Evolutionary conservation across 2,888 invertebrate genomes (phyloP).

Genomic region (Siphonodentalium dalli): DNA sequence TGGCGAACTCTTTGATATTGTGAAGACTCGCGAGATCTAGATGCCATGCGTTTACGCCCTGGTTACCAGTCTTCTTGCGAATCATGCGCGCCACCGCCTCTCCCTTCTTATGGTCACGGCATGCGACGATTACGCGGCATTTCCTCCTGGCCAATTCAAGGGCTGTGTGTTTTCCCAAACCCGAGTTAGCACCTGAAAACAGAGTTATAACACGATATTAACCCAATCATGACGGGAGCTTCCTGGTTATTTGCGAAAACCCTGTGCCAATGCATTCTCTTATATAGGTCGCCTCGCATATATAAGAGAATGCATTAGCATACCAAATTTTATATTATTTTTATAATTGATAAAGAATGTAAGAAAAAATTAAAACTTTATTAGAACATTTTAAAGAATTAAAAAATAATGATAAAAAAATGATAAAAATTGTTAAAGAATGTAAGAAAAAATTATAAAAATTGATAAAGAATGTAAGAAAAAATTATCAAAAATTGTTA

Average conservation of each 20-base stretch:
- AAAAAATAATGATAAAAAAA: too few species aligned
- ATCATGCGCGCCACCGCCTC: slow-evolving; percentile 60
- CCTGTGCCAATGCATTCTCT: not conserved
- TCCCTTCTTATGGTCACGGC: slow-evolving; percentile 54
- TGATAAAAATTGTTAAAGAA: too few species aligned
- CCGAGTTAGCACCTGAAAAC: slow-evolving; percentile 82
- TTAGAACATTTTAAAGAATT: too few species aligned
- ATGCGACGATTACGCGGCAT: slow-evolving; percentile 59
- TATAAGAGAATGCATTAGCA: not conserved
- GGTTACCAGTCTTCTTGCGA: slow-evolving; percentile 54
- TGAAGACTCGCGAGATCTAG: slow-evolving; percentile 59
- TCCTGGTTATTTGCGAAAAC: not conserved
- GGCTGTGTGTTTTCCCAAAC: slow-evolving; percentile 81
- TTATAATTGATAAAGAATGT: not conserved
- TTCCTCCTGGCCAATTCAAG: slow-evolving; percentile 73
- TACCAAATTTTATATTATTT: slow-evolving; percentile 2
- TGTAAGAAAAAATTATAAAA: too few species aligned
- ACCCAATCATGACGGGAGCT: not conserved
- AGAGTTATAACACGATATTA: slow-evolving; percentile 50
- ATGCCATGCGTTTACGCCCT: slow-evolving; percentile 51
- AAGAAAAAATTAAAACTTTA: slow-evolving; percentile 4
- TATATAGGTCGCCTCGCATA: not conserved
- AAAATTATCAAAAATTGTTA: too few species aligned
- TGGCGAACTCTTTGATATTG: slow-evolving; percentile 58
- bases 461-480: too few species aligned